A percentile compares a stretch with the other conserved stretches of the same genome.
These are phyloP conservation scores for Tretioscincus oriximinensis DNA, from an alignment of 2,113 vertebrate genomes.

Conservation along the genomic window DNA sequence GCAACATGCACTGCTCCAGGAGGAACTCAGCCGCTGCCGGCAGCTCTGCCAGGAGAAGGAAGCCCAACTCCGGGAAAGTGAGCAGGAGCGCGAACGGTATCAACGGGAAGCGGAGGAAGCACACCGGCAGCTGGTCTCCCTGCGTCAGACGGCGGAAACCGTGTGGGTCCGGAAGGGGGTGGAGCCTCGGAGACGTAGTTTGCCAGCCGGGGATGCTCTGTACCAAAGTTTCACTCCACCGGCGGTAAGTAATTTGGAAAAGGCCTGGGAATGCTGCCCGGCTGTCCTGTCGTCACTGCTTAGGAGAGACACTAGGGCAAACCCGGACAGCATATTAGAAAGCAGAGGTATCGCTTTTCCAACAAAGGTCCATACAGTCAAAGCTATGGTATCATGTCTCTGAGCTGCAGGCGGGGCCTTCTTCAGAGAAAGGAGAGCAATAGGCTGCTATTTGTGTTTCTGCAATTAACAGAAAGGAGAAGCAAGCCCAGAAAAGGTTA, in stretches of 20 bases:
- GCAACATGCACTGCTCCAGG: conserved; percentile 85
- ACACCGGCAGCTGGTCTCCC: conserved; percentile 69
- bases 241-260: not conserved
- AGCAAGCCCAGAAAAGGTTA: no score
- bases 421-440: no score
- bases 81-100: conserved; percentile 74
- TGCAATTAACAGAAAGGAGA: no score
- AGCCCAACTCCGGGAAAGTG: conserved; percentile 79
- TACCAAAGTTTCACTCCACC: conserved; percentile 70
- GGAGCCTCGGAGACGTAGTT: conserved; percentile 67
- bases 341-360: no score
- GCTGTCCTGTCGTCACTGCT: no score
- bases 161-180: conserved; percentile 50
- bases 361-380: no score
- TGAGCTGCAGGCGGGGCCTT: no score
- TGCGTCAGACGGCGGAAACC: conserved; percentile 58
- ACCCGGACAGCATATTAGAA: no score
- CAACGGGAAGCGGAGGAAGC: conserved; percentile 77
- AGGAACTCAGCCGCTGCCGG: conserved; percentile 82
- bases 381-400: no score
- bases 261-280: no score
- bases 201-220: conserved; percentile 68
- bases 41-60: conserved; percentile 73
- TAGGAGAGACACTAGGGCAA: no score
- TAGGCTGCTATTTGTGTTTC: no score